Evolutionary conservation across 2,888 invertebrate genomes (phyloP), one percentile per base, ranked within the genome.

Genomic region (Notodromas monacha): DNA sequence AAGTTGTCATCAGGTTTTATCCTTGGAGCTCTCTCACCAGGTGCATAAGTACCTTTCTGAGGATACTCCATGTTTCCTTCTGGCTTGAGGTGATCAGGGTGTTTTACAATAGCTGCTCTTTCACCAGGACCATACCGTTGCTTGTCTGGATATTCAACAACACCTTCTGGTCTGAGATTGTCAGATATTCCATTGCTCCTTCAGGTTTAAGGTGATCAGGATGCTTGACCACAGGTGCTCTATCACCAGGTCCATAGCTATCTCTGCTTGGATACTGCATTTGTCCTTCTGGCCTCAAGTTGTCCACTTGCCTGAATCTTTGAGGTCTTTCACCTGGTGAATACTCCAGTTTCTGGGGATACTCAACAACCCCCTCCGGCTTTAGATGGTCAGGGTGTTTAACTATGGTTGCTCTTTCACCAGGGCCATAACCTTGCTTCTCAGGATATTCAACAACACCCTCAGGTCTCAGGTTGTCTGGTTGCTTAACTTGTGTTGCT

Each of bases 201-300:
- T 37, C 37, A 6, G 35, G 30, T 12, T 27, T 26, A 2, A 37
- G 29, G 27, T 29, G 38, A 30, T 51, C 10, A 34, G 52, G 43
- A 5, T 63, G 65, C 16, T 48, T 51, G 38, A 50, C 60, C 12
- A 49, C 53, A 4, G 41, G 38, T 12, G 36, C 38, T 8, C 43
- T 35, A 26, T 44, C 44, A 2, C 41, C 41, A 21, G 21, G 21
- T 6, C 6, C 21, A 6, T n/a, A 21, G 21, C 21, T n/a, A 8
- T 21, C 21, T 21, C n/a, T 21, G 21, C 6, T 6, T 6, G 21
- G 21, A 21, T 8, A 21, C n/a, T 21, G 8, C 21, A 21, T 21
- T 21, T n/a, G 6, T n/a, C 21, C 21, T 21, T 21, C 21, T 6
- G 21, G 21, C 6, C n/a, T 8, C 6, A 21, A n/a, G 21, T 21